A percentile compares a stretch with the other conserved stretches of the same genome.
Conservation (phyloP, 2,113 vertebrate genomes). For the Cyprinodon brontotheroides region DNA sequence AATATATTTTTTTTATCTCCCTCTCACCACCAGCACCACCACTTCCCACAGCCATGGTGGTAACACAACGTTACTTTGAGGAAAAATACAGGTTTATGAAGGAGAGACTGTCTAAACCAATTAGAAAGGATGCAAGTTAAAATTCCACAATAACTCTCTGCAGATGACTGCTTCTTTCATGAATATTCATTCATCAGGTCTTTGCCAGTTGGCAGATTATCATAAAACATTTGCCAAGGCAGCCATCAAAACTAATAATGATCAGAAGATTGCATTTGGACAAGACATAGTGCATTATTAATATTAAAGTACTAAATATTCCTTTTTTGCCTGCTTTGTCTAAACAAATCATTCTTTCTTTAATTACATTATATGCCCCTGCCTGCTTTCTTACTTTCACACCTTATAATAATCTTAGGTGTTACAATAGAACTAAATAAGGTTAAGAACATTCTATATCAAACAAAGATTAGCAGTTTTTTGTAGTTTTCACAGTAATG, state of each 20-base stretch:
- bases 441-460: too few relatives aligned
- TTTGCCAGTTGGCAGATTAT: conserved; percentile 53
- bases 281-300: conserved; percentile 13
- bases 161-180: conserved; percentile 36
- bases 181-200: conserved; percentile 56
- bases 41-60: too few relatives aligned
- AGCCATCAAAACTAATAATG: conserved; percentile 57
- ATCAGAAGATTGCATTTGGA: conserved; percentile 34
- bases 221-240: conserved; percentile 55
- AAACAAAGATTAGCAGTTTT: too few relatives aligned
- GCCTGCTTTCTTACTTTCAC: neutral
- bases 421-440: too few relatives aligned
- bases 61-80: neutral
- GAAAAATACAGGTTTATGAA: conserved; percentile 7
- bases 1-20: too few relatives aligned
- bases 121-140: conserved; percentile 21
- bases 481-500: too few relatives aligned
- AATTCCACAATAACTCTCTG: conserved; percentile 28
- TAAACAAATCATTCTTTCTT: neutral
- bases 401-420: neutral
- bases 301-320: conserved; percentile 10
- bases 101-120: conserved; percentile 20
- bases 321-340: conserved; percentile 1
- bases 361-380: neutral
- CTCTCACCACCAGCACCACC: too few relatives aligned